Evolutionary conservation across 2,797 vertebrate genomes (phyloP).

Genomic region (Mormyrops boulengeri): DNA sequence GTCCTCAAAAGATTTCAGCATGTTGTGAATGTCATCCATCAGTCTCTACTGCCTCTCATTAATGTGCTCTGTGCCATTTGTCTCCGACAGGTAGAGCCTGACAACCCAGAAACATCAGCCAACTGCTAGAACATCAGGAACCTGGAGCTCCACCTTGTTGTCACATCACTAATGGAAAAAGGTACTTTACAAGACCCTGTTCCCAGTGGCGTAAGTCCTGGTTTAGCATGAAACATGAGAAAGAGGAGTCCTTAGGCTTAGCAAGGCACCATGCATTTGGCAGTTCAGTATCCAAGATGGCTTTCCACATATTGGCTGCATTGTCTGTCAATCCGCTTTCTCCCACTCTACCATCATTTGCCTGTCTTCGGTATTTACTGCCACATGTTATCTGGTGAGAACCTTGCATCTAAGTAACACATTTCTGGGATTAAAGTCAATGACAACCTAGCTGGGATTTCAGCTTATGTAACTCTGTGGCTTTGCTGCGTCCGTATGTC

Average conservation of each 20-base stretch:
- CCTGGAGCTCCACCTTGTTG: constrained; percentile 7
- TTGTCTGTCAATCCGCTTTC: neutral
- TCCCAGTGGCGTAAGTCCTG: neutral
- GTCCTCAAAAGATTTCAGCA: neutral
- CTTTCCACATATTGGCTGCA: constrained; percentile 3
- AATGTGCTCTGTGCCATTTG: neutral
- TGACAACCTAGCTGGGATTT: neutral
- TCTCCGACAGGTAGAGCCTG: neutral
- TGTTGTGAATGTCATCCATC: neutral
- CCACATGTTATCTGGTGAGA: neutral
- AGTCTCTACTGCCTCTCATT: neutral
- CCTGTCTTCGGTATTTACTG: neutral
- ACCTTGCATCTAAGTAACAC: neutral
- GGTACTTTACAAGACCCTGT: constrained; percentile 1
- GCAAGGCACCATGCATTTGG: neutral
- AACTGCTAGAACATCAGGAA: neutral
- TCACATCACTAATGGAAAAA: constrained; percentile 9
- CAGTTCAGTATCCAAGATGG: neutral
- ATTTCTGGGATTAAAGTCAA: neutral
- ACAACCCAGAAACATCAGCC: neutral
- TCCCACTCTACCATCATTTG: neutral
- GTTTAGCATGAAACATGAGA: constrained; percentile 9
- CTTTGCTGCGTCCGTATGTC: neutral
- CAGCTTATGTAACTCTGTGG: neutral
- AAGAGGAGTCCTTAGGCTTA: neutral